phyloP scores from a whole-genome alignment of 2,888 invertebrate genomes.

The Candidula unifasciata region DNA sequence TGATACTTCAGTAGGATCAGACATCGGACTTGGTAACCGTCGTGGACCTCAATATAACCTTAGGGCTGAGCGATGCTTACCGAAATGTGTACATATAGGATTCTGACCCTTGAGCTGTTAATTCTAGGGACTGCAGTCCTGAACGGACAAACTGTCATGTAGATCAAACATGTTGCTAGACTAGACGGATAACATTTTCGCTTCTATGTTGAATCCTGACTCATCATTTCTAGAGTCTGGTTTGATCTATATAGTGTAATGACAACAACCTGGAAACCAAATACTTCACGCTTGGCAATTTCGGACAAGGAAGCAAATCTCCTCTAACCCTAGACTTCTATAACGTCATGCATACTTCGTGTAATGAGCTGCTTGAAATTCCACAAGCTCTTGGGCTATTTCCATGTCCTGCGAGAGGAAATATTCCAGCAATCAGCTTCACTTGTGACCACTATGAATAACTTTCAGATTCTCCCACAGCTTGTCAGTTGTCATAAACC shows the following conservation, averaged over 20 bases:
- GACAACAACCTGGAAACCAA: background rate
- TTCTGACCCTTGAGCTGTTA: too few species aligned
- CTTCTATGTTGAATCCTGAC: too few species aligned
- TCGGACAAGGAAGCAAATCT: conserved; percentile 6
- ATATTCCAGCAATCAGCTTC: conserved; percentile 27
- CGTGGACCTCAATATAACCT: too few species aligned
- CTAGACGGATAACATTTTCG: too few species aligned
- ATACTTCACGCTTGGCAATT: background rate
- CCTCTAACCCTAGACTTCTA: background rate
- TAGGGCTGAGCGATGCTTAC: too few species aligned
- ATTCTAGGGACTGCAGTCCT: too few species aligned
- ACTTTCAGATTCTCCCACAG: conserved; percentile 10
- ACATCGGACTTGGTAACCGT: too few species aligned
- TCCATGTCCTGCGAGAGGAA: background rate
- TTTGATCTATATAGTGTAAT: background rate
- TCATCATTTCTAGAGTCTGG: too few species aligned
- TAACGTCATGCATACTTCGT: background rate
- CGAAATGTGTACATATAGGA: too few species aligned
- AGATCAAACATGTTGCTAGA: too few species aligned
- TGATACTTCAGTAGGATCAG: too few species aligned
- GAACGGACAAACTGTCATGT: too few species aligned
- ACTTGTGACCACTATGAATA: conserved; percentile 20
- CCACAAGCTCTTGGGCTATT: background rate
- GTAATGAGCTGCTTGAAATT: background rate
- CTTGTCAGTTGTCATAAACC: conserved; percentile 17